These are phyloP conservation scores for Linnaemya tessellans DNA, from an alignment of 2,888 invertebrate genomes.

Conservation along the genomic window DNA sequence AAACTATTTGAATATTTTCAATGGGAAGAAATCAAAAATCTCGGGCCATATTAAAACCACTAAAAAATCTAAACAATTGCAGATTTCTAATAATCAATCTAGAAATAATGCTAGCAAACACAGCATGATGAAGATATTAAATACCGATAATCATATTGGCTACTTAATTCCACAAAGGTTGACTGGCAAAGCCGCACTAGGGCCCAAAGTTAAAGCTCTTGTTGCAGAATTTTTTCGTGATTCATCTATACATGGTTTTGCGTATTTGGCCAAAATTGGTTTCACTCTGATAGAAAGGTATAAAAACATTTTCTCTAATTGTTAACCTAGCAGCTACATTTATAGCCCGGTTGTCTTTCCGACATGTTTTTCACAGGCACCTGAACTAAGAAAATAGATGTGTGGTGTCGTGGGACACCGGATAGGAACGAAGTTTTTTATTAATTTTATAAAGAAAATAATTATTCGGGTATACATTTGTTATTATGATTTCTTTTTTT, in stretches of 20 bases:
- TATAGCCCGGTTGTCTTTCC: no score
- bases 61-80: conserved; percentile 38
- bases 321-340: no score
- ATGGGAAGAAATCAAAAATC: conserved; percentile 71
- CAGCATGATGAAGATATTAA: not conserved
- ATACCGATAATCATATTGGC: not conserved
- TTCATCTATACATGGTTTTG: conserved; percentile 82
- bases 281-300: conserved; percentile 81
- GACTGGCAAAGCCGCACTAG: conserved; percentile 55
- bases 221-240: conserved; percentile 81
- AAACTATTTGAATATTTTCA: conserved; percentile 13
- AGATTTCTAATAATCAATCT: conserved; percentile 30
- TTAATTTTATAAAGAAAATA: no score
- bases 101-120: conserved; percentile 34
- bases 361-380: no score
- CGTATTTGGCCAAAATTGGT: conserved; percentile 81
- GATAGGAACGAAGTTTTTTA: no score
- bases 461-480: no score
- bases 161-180: conserved; percentile 18
- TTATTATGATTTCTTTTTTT: no score
- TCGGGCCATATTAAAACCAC: conserved; percentile 59
- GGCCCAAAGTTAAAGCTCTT: conserved; percentile 78
- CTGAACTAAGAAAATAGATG: no score
- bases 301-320: no score
- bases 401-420: no score